Evolutionary conservation across 2,888 invertebrate genomes (phyloP).

Genomic region (Amphipyra berbera): DNA sequence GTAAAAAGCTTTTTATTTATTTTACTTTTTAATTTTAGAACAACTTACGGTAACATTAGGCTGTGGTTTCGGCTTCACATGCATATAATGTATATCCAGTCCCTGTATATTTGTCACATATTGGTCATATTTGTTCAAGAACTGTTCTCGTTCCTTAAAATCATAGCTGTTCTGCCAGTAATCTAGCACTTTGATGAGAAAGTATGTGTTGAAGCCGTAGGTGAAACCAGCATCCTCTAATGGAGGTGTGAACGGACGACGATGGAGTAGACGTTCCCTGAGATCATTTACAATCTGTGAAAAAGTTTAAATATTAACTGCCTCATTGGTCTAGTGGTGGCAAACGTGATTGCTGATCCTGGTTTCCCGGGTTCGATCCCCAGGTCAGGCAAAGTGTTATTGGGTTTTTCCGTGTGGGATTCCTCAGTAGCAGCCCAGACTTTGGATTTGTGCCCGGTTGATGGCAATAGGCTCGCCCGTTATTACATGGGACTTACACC

Average conservation of each 20-base stretch:
- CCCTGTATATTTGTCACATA: slow-evolving; percentile 94
- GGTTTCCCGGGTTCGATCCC: too few relatives aligned
- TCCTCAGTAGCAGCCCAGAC: too few relatives aligned
- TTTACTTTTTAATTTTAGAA: neutral
- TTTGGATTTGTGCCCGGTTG: too few relatives aligned
- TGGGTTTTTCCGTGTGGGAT: too few relatives aligned
- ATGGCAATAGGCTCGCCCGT: too few relatives aligned
- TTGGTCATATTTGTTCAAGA: slow-evolving; percentile 93
- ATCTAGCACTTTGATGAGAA: slow-evolving; percentile 91
- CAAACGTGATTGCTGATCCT: too few relatives aligned
- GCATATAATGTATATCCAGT: slow-evolving; percentile 93
- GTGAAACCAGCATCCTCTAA: slow-evolving; percentile 92
- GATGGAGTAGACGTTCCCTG: slow-evolving; percentile 86
- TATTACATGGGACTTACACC: too few relatives aligned
- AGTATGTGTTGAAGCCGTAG: slow-evolving; percentile 94
- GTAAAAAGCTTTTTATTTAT: too few relatives aligned
- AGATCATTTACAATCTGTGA: slow-evolving; percentile 88
- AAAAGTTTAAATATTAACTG: slow-evolving; percentile 50
- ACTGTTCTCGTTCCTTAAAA: slow-evolving; percentile 90
- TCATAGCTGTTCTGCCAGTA: slow-evolving; percentile 95
- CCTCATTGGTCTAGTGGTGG: too few relatives aligned
- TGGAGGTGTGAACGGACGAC: slow-evolving; percentile 86
- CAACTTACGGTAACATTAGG: slow-evolving; percentile 69
- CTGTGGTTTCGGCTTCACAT: slow-evolving; percentile 89
- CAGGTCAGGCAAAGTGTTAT: too few relatives aligned